These are phyloP conservation scores for Drosophila melanocephala DNA, from an alignment of 2,888 invertebrate species.

Conservation along the genomic window DNA sequence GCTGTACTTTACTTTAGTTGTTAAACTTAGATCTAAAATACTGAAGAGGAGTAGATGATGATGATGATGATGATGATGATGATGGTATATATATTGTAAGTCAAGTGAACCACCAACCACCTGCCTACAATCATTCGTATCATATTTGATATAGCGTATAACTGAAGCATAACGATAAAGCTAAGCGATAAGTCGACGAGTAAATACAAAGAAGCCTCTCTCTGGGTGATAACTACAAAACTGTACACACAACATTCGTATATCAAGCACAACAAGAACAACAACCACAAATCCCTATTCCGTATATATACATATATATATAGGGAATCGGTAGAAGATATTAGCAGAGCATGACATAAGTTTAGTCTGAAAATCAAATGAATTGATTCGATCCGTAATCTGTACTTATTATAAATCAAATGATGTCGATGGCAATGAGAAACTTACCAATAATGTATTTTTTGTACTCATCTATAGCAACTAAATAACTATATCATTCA, in stretches of 20 bases:
- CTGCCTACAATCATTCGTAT: conserved; percentile 81
- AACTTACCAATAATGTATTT: conserved; percentile 37
- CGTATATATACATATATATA: background rate
- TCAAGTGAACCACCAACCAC: conserved; percentile 81
- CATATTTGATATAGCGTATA: conserved; percentile 60
- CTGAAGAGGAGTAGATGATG: background rate
- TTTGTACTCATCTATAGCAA: conserved; percentile 53
- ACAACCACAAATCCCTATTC: conserved; percentile 4
- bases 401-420: conserved; percentile 21
- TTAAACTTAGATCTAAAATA: conserved; percentile 41
- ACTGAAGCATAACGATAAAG: conserved; percentile 32
- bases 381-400: conserved; percentile 33
- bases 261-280: conserved; percentile 25
- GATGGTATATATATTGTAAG: conserved; percentile 62
- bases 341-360: conserved; percentile 26
- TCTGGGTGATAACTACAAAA: conserved; percentile 52
- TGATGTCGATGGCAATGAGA: conserved; percentile 6
- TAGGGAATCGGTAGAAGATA: background rate
- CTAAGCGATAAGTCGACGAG: conserved; percentile 32
- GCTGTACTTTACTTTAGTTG: conserved; percentile 28
- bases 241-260: conserved; percentile 34
- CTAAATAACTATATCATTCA: conserved; percentile 29
- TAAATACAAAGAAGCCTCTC: conserved; percentile 45
- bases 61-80: background rate
- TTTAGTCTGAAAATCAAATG: conserved; percentile 32